Conservation (phyloP, 2,888 invertebrate species). For the Globia sparganii region DNA sequence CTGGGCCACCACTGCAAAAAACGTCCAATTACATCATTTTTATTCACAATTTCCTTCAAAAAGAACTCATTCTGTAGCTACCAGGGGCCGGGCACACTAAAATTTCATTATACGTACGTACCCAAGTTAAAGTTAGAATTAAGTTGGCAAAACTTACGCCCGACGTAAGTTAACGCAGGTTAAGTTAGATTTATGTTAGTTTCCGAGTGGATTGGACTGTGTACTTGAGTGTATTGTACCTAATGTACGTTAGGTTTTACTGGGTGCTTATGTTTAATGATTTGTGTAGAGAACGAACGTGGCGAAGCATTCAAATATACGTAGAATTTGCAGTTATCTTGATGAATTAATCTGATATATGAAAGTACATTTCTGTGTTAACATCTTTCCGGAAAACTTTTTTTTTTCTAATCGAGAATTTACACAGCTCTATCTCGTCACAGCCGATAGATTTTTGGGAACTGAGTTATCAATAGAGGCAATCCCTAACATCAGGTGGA, state of each 20-base stretch:
- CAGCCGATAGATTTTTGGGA: too few relatives aligned
- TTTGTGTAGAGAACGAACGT: not conserved
- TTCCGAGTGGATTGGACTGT: slow-evolving; percentile 71
- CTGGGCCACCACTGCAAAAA: not conserved
- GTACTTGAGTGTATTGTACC: slow-evolving; percentile 42
- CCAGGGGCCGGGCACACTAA: slow-evolving; percentile 53
- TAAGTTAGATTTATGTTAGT: slow-evolving; percentile 83
- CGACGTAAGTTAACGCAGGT: slow-evolving; percentile 77
- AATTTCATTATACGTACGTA: slow-evolving; percentile 71
- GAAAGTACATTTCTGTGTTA: not conserved
- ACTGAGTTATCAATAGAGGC: too few relatives aligned
- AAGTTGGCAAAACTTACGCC: slow-evolving; percentile 77
- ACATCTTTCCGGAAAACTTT: not conserved
- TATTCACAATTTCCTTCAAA: slow-evolving; percentile 40
- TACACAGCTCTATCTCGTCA: too few relatives aligned
- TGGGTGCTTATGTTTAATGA: slow-evolving; percentile 28
- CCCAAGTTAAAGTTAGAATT: slow-evolving; percentile 77
- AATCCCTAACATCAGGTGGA: too few relatives aligned
- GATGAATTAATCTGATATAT: not conserved
- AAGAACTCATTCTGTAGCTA: slow-evolving; percentile 38
- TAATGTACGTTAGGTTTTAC: slow-evolving; percentile 19
- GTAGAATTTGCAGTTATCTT: not conserved
- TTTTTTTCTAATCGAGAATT: not conserved
- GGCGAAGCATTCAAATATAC: not conserved
- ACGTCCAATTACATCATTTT: slow-evolving; percentile 8